phyloP scores from a whole-genome alignment of 2,797 vertebrate genomes.

The Podarcis siculus region DNA sequence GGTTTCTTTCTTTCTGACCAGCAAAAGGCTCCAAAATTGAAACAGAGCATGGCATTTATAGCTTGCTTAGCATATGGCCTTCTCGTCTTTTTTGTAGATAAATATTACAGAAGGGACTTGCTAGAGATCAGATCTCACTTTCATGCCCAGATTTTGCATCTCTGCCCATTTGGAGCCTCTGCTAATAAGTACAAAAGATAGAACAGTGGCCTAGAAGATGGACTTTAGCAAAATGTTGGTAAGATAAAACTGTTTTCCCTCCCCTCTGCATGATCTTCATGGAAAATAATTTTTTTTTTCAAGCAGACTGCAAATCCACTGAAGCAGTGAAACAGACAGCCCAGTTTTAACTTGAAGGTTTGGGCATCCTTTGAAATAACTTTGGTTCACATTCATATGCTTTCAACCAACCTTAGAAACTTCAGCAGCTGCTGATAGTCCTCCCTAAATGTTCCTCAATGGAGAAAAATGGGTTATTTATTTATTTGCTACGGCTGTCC shows the following conservation, averaged over 20 bases:
- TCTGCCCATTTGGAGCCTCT: conserved; percentile 47
- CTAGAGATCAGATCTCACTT: conserved; percentile 41
- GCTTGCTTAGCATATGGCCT: conserved; percentile 41
- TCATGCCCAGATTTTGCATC: conserved; percentile 47
- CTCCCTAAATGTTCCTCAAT: not conserved
- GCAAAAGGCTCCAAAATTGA: conserved; percentile 56
- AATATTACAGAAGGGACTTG: conserved; percentile 58
- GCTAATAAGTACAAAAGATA: conserved; percentile 29
- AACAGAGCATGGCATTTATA: conserved; percentile 36
- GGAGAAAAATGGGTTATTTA: not conserved
- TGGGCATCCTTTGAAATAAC: not conserved
- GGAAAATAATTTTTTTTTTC: not conserved
- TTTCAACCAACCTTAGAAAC: not conserved
- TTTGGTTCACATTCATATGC: not conserved
- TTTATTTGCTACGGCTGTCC: not conserved
- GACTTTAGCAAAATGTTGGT: not conserved
- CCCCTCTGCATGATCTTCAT: not conserved
- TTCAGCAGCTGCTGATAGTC: not conserved
- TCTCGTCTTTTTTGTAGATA: conserved; percentile 25
- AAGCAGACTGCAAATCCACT: not conserved
- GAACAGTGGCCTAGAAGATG: not conserved
- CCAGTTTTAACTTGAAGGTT: not conserved
- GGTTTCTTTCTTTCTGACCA: conserved; percentile 44
- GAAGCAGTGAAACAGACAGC: not conserved
- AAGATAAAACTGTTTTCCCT: not conserved